Evolutionary conservation across 1,140 invertebrate genomes (phyloP), one percentile per base, ranked within the genome.

Genomic region (Grapholita molesta): DNA sequence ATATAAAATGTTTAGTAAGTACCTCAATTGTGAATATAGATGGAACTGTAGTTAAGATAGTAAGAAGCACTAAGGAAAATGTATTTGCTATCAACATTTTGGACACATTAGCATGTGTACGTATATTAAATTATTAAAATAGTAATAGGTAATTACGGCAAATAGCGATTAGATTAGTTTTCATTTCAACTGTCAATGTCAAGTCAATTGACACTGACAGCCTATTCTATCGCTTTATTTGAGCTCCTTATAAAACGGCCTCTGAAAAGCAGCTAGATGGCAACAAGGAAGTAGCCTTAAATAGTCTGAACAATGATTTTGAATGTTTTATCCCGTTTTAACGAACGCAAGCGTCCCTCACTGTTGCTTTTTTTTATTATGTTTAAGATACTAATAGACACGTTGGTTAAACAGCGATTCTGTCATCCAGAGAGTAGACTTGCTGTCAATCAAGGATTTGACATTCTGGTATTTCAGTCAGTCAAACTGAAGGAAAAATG

Each of bases 11-110:
- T 30, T 24, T 64, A n/a, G 24, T 25, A 38, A n/a, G 6, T 71
- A 67, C 66, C 66, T 71, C 70, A 65, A 68, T 32, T 23, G 55
- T 61, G 1, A 57, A 32, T 35, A 12, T 53, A n/a, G 3, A 55
- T 23, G 12, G 38, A 3, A 33, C 15, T 3, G 52, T 15, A 33
- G 23, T 2, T 55, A 32, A 23, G 30, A 68, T 0, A 3, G 55
- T 28, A 15, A 61, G 25, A 15, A 52, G 15, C 4, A 18, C 7
- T 12, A 61, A 15, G 25, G 28, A 15, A 2, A 28, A 8, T 6
- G 15, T 61, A 12, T 15, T 30, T 61, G 55, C n/a, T n/a, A 61
- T 15, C 2, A 61, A 12, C 55, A 61, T 61, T 61, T 32, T 28
- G 25, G n/a, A 7, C 7, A 28, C 25, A 28, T 28, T 61, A 30